A percentile compares a stretch with the other conserved stretches of the same genome.
phyloP scores from a whole-genome alignment of 2,888 invertebrate genomes.

The Nymphalis polychloros region DNA sequence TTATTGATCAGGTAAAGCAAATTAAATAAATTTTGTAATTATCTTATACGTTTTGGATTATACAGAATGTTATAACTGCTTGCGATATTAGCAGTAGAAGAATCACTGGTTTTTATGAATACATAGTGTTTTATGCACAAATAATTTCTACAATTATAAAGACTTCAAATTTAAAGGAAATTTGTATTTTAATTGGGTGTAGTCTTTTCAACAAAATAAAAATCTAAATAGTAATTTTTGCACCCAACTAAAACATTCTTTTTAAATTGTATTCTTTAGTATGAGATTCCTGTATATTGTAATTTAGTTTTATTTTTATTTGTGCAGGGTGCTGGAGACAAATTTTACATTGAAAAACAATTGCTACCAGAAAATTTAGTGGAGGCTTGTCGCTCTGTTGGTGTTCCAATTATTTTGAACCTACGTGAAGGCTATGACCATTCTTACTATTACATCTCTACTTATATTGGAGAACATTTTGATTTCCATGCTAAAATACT shows the following conservation, averaged over 20 bases:
- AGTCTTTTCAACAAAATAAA: too few species aligned
- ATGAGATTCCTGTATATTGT: too few species aligned
- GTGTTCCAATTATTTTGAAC: slow-evolving; percentile 86
- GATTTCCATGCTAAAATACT: slow-evolving; percentile 92
- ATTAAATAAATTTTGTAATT: neutral
- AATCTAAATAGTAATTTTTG: neutral
- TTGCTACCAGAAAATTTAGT: slow-evolving; percentile 92
- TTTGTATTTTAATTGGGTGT: neutral
- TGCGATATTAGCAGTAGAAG: too few species aligned
- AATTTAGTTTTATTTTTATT: neutral
- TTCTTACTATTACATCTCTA: slow-evolving; percentile 95
- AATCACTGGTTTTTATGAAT: too few species aligned
- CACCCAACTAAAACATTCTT: too few species aligned
- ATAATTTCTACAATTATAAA: too few species aligned
- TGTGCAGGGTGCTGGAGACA: slow-evolving; percentile 89
- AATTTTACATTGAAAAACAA: slow-evolving; percentile 88
- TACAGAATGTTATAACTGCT: too few species aligned
- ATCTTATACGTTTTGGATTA: neutral
- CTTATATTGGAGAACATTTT: slow-evolving; percentile 96
- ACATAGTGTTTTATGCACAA: too few species aligned
- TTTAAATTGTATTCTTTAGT: too few species aligned
- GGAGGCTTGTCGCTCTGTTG: slow-evolving; percentile 85
- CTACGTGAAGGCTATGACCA: slow-evolving; percentile 95
- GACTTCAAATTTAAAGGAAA: too few species aligned
- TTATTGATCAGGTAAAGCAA: slow-evolving; percentile 92